Conservation (phyloP, 2,113 vertebrate species). For the Proterorhinus semilunaris region DNA sequence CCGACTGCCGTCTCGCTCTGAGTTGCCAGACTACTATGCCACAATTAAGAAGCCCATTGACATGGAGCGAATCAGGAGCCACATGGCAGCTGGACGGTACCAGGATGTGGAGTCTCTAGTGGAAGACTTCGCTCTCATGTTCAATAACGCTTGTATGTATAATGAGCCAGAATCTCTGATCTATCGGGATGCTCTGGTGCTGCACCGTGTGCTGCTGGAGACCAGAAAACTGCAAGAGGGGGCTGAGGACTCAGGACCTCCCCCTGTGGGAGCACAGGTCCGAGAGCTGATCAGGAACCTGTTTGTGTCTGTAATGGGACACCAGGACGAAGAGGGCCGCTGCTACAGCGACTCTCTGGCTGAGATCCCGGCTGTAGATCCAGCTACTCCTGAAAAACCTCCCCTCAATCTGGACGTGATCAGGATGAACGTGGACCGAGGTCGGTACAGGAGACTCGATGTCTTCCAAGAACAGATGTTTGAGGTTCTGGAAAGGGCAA, state of each 20-base stretch:
- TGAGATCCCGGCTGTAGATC: constrained; percentile 91
- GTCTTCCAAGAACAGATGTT: constrained; percentile 99
- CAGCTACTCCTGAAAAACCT: constrained; percentile 84
- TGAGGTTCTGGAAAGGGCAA: constrained; percentile 93
- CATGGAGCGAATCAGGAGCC: constrained; percentile 95
- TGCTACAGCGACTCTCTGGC: constrained; percentile 98
- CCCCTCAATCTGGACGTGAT: constrained; percentile 93
- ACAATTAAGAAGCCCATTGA: constrained; percentile 97
- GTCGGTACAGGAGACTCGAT: constrained; percentile 90
- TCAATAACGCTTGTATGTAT: constrained; percentile 98
- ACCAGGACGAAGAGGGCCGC: constrained; percentile 96
- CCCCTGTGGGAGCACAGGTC: constrained; percentile 86
- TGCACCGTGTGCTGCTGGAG: constrained; percentile 93
- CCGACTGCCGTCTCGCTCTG: constrained; percentile 90
- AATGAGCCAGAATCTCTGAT: constrained; percentile 98
- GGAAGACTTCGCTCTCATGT: constrained; percentile 98
- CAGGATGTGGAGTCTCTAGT: constrained; percentile 95
- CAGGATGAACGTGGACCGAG: constrained; percentile 89
- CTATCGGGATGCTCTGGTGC: constrained; percentile 93
- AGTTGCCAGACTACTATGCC: constrained; percentile 97
- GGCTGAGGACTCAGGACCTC: constrained; percentile 86
- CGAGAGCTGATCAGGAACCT: constrained; percentile 96
- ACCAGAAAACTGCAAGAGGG: constrained; percentile 91
- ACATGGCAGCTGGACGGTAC: constrained; percentile 95
- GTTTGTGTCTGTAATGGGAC: constrained; percentile 95